Conservation (phyloP, 2,797 vertebrate genomes). For the Eulemur mongoz region DNA sequence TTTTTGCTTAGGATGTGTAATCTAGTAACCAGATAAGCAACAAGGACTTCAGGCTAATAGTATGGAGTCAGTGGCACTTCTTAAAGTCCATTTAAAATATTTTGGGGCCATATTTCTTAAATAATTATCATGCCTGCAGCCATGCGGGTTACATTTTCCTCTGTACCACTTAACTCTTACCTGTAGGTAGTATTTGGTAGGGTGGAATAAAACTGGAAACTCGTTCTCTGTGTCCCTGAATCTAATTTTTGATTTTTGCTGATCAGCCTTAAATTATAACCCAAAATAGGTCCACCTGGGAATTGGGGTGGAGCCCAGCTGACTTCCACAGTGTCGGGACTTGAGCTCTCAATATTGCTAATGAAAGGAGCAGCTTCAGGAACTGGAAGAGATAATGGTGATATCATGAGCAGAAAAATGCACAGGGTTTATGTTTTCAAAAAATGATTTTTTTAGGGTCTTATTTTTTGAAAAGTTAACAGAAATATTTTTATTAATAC, state of each 20-base stretch:
- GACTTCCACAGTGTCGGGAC: conserved; percentile 86
- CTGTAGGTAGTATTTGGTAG: conserved; percentile 87
- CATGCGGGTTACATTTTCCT: fast-evolving
- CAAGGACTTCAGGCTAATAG: neutral
- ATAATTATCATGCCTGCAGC: neutral
- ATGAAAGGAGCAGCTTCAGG: conserved; percentile 83
- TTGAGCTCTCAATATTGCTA: conserved; percentile 82
- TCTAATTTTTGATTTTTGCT: conserved; percentile 76
- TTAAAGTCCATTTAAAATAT: conserved; percentile 13
- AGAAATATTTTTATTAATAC: conserved; percentile 1
- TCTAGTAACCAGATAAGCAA: neutral
- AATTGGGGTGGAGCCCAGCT: conserved; percentile 86
- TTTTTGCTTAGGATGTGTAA: conserved; percentile 8
- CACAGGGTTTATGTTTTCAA: neutral
- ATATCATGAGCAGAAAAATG: neutral
- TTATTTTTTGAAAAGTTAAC: neutral
- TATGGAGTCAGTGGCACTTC: neutral
- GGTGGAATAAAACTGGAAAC: conserved; percentile 87
- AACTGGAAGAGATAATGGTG: conserved; percentile 77
- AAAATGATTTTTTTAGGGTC: neutral
- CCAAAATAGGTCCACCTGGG: conserved; percentile 85
- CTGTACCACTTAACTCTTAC: conserved; percentile 69
- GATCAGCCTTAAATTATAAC: conserved; percentile 86
- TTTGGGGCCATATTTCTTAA: neutral
- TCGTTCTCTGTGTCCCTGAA: conserved; percentile 80